These are phyloP conservation scores for Pterocles burchelli DNA, from an alignment of 2,113 vertebrate species.

Conservation along the genomic window DNA sequence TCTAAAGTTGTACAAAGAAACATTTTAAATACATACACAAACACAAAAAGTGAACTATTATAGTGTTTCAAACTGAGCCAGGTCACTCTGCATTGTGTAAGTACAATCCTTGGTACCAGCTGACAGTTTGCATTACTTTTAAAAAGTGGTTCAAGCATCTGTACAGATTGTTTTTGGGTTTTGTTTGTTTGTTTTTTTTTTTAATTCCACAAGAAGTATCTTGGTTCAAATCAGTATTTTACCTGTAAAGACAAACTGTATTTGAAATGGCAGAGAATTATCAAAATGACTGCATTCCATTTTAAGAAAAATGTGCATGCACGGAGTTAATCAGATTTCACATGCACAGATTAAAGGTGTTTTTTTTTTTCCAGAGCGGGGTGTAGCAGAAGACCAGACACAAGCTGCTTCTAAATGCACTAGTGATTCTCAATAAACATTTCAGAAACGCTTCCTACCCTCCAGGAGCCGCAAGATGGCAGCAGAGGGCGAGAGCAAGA, in stretches of 20 bases:
- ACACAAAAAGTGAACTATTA: background rate
- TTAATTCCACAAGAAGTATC: background rate
- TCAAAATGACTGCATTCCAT: background rate
- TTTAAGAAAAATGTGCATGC: background rate
- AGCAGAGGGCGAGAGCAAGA: background rate
- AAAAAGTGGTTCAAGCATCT: background rate
- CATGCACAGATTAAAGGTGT: no score
- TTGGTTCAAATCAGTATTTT: background rate
- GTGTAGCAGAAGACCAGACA: background rate
- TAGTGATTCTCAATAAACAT: rapidly evolving
- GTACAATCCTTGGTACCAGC: background rate
- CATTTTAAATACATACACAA: background rate
- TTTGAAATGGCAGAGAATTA: background rate
- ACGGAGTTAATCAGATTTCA: background rate
- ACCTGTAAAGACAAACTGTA: background rate
- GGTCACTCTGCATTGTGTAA: background rate
- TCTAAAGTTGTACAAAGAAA: background rate
- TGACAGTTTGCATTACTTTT: background rate
- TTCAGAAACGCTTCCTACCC: background rate
- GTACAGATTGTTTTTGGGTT: background rate
- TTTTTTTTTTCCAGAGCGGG: background rate
- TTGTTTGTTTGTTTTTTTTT: background rate
- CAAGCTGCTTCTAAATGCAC: background rate
- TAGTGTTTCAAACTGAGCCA: background rate
- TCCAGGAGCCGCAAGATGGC: background rate